Base-by-base conservation (phyloP, 2,888 invertebrate genomes). In the Limulus polyphemus region DNA sequence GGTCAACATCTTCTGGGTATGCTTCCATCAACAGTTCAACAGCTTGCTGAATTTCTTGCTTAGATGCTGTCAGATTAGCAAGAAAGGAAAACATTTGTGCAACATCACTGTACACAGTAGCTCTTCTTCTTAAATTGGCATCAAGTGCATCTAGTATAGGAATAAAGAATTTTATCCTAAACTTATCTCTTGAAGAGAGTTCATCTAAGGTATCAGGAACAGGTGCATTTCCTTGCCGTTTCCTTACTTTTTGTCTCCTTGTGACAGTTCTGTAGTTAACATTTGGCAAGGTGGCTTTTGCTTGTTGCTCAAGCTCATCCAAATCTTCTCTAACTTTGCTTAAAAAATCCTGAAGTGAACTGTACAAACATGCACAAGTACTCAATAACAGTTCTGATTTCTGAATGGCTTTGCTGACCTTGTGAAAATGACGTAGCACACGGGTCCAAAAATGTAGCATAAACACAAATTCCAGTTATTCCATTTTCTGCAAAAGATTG, bases 401-500 rank as follows among this genome's bases (percentile, higher is more conserved):
- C 17, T 52, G 52, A 16, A 52, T 14, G 10, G 52, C n/a, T 12
- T 52, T 52, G 52, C 52, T 52, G 52, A 17, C 17, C 10, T 14
- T 9, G 13, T 52, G n/a, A 52, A 52, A 16, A 16, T 17, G 52
- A 12, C 17, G 14, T 52, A 52, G 13, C n/a, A 52, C 17, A 9
- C 10, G n/a, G 10, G n/a, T 12, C 52, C 52, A 52, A 10, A 52
- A 14, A 9, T 9, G n/a, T 12, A 52, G 13, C 17, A 52, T 14
- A 14, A 52, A 52, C 52, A 52, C 9, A 12, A 52, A 52, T 49
- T 60, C 60, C 2, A 56, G n/a, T 11, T 56, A 49, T 1, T 56
- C n/a, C 32, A 60, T 50, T 52, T 52, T 57, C 46, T 57, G 51
- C 11, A 12, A 16, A n/a, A n/a, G n/a, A n/a, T n/a, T n/a, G n/a